These are phyloP conservation scores for Gymnoscopelus braueri DNA, from an alignment of 2,797 vertebrate species.

Conservation along the genomic window DNA sequence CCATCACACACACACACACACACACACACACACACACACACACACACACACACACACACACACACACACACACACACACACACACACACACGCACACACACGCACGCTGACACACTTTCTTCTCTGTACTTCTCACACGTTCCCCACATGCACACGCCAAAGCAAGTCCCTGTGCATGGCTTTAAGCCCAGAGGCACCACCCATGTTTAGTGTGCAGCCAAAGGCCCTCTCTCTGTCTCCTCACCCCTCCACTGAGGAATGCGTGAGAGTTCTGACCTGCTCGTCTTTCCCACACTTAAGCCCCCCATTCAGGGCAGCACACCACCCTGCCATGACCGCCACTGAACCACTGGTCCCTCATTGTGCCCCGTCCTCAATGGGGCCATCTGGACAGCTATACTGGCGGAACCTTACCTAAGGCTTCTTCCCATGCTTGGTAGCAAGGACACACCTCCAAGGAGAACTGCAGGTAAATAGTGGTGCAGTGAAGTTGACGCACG, in stretches of 20 bases:
- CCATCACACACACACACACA: constrained; percentile 29
- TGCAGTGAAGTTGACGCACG: background rate
- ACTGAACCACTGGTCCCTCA: constrained; percentile 59
- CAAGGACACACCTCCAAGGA: constrained; percentile 43
- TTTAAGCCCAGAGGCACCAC: constrained; percentile 58
- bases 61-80: constrained; percentile 28
- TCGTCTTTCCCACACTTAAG: constrained; percentile 83
- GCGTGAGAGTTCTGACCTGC: constrained; percentile 71
- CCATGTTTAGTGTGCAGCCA: constrained; percentile 53
- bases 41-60: constrained; percentile 29
- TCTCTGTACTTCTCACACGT: too few relatives aligned
- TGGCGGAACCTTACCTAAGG: constrained; percentile 30
- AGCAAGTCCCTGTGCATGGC: constrained; percentile 48
- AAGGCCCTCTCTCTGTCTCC: constrained; percentile 42
- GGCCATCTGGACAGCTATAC: constrained; percentile 73
- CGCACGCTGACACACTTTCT: constrained; percentile 20
- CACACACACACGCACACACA: constrained; percentile 32
- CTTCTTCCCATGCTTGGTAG: constrained; percentile 17
- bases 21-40: constrained; percentile 27
- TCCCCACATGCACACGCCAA: constrained; percentile 17
- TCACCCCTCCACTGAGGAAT: constrained; percentile 57
- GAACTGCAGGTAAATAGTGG: constrained; percentile 21
- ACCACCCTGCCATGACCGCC: constrained; percentile 53
- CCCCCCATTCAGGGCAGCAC: constrained; percentile 69
- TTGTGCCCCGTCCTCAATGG: constrained; percentile 68